Evolutionary conservation across 2,113 vertebrate genomes (phyloP).

Genomic region (Fulica atra): DNA sequence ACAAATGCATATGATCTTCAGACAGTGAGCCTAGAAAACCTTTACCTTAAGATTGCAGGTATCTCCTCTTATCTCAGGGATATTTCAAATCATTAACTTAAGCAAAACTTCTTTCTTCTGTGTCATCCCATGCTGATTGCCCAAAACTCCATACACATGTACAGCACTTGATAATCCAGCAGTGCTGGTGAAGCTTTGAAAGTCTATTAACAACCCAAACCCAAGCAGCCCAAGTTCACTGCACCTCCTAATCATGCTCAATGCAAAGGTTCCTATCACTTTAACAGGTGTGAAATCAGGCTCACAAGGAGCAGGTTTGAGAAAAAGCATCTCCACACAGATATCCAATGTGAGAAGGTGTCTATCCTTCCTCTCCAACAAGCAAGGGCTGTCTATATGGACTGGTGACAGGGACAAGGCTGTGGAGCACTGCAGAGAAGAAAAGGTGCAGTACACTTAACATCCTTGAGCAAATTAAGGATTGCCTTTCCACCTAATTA

Average conservation of each 20-base stretch:
- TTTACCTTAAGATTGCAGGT: background rate
- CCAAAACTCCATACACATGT: background rate
- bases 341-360: background rate
- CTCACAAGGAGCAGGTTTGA: background rate
- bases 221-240: background rate
- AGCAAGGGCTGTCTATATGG: background rate
- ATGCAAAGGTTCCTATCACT: background rate
- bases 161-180: background rate
- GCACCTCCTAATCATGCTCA: background rate
- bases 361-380: fast-evolving
- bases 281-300: background rate
- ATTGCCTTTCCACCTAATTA: background rate
- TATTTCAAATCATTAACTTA: background rate
- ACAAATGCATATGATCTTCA: background rate
- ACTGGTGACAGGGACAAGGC: background rate
- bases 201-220: background rate
- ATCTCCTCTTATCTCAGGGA: background rate
- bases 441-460: background rate
- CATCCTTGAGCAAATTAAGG: background rate
- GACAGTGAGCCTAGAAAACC: background rate
- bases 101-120: background rate
- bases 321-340: background rate
- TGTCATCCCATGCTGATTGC: background rate
- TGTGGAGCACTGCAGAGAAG: background rate
- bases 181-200: background rate